These are phyloP conservation scores for Eriocheir sinensis DNA, from an alignment of 1,140 invertebrate species.

Conservation along the genomic window DNA sequence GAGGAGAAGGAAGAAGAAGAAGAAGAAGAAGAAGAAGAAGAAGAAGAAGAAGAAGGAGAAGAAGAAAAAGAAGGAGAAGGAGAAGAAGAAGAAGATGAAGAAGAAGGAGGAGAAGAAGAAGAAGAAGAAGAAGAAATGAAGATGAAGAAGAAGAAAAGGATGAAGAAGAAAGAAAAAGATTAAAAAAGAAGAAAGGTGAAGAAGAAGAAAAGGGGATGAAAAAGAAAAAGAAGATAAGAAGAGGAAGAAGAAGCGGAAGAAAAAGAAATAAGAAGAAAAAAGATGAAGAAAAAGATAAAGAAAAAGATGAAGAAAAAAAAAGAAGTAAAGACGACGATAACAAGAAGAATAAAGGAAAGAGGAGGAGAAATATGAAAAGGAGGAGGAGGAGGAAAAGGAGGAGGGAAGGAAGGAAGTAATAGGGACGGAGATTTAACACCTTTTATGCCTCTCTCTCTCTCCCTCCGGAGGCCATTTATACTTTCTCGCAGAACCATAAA, in stretches of 20 bases:
- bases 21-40: neutral
- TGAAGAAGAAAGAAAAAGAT: too few species aligned
- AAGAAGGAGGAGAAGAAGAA: neutral
- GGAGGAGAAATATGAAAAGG: neutral
- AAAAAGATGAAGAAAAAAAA: too few species aligned
- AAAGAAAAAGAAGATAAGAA: neutral
- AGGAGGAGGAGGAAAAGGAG: neutral
- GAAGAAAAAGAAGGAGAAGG: too few species aligned
- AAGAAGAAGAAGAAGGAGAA: too few species aligned
- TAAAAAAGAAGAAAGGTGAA: too few species aligned
- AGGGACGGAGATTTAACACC: neutral
- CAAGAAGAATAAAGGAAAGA: neutral
- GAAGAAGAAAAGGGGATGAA: too few species aligned
- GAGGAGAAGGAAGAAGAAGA: neutral
- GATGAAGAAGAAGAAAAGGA: neutral
- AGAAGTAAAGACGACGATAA: too few species aligned
- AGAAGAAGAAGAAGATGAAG: neutral
- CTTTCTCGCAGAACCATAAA: neutral
- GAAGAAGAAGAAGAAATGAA: neutral
- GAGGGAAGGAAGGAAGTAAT: neutral
- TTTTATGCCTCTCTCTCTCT: slow-evolving; percentile 1
- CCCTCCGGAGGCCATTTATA: neutral
- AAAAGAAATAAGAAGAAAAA: too few species aligned
- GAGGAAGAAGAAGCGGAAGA: too few species aligned
- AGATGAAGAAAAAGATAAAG: too few species aligned